Base-by-base conservation (phyloP, 2,888 invertebrate species). In the Cylindroiulus punctatus region DNA sequence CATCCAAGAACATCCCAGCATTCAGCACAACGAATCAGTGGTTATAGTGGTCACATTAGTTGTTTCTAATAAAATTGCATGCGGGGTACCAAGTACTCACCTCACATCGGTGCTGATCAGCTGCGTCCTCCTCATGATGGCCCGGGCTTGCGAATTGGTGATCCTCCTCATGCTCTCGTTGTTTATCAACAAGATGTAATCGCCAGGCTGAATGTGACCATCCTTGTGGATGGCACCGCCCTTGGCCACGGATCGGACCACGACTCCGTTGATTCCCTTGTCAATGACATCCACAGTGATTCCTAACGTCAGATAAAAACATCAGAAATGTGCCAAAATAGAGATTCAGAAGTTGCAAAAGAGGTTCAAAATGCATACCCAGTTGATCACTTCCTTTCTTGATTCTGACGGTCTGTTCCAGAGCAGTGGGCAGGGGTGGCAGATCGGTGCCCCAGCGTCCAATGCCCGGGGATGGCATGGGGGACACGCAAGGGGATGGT, bases 121-220 rank as follows among this genome's bases (percentile, higher is more conserved):
- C 88, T 93, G 92, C 26, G 93, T 92, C 85, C 93, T 90, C 85
- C 93, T 90, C 81, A 94, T 90, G 86, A 94, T 93, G 82, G 93
- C 93, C 87, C 93, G 89, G 0, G 93, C 93, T 90, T 93, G 93
- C 8, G 93, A 91, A 89, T 92, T 93, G 30, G 93, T 93, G 32
- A 92, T 92, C 87, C 92, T 91, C 44, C 93, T 90, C 89, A 94
- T 90, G 87, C 91, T 92, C 90, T 93, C 93, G 89, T 93, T 92
- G 90, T 94, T 94, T 87, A 94, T 91, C 81, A 92, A 91, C 26
- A 93, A 91, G 88, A 93, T 90, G 89, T 92, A 92, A 90, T 94
- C 94, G 1, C 93, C 93, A 5, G 92, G 91, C 87, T 91, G 91
- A 85, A 94, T 91, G 84, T 93, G 91, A 17, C 93, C 93, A 90